These are phyloP conservation scores for Atherinosoma microstoma DNA, from an alignment of 2,797 vertebrate species.

Conservation along the genomic window DNA sequence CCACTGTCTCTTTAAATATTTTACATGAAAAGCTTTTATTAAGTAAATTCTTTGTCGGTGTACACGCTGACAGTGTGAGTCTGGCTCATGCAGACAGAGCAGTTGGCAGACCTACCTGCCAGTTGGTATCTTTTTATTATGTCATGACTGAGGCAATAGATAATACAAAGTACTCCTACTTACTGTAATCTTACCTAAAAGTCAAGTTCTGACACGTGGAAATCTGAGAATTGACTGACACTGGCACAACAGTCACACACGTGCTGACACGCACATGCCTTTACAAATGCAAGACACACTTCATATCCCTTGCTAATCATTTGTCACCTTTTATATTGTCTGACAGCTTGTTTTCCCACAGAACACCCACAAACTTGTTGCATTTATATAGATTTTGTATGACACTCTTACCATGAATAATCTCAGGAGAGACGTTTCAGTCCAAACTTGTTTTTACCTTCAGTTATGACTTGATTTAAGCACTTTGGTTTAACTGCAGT, in stretches of 20 bases:
- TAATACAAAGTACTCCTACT: conserved; percentile 57
- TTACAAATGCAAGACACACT: conserved; percentile 29
- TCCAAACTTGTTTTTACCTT: conserved; percentile 45
- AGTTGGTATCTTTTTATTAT: conserved; percentile 58
- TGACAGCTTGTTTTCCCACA: conserved; percentile 59
- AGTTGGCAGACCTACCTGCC: conserved; percentile 57
- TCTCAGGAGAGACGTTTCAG: conserved; percentile 24
- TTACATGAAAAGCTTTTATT: background rate
- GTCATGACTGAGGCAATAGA: conserved; percentile 46
- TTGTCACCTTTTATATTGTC: conserved; percentile 62
- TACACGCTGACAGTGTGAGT: background rate
- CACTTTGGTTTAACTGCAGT: conserved; percentile 40
- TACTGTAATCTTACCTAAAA: conserved; percentile 39
- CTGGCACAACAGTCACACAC: conserved; percentile 35
- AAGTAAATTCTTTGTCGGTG: background rate
- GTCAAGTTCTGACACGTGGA: conserved; percentile 72
- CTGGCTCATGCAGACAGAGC: background rate
- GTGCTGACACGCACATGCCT: conserved; percentile 40
- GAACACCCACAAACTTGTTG: conserved; percentile 46
- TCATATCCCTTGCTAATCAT: conserved; percentile 49
- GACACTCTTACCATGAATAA: conserved; percentile 11
- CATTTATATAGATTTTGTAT: conserved; percentile 26
- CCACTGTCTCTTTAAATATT: too few relatives aligned
- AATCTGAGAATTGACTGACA: conserved; percentile 49
- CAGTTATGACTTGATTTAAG: conserved; percentile 43